Conservation (phyloP, 2,113 vertebrate species). For the Poecile atricapillus region DNA sequence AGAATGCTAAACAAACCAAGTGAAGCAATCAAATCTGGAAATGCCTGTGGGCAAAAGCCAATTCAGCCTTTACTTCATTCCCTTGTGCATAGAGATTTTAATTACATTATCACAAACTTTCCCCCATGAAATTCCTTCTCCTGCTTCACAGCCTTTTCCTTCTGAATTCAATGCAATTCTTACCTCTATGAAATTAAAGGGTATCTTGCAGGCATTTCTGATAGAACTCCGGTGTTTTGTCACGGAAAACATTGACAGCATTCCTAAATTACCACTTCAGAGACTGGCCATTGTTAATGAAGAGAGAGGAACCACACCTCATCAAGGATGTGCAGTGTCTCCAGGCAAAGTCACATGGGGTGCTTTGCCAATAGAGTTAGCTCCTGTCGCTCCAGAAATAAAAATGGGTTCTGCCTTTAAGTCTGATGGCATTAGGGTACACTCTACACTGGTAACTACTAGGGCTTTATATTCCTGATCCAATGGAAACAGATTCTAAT, state of each 20-base stretch:
- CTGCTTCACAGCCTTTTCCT: background rate
- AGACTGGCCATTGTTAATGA: background rate
- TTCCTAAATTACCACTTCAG: background rate
- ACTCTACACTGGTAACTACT: background rate
- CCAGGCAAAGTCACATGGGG: rapidly evolving
- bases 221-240: background rate
- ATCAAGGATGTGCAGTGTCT: background rate
- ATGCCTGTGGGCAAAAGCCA: background rate
- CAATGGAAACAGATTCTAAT: background rate
- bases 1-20: background rate
- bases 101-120: constrained; percentile 17
- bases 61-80: background rate
- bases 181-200: background rate
- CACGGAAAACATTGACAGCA: background rate
- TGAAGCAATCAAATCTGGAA: constrained; percentile 28
- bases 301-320: background rate
- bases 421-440: background rate
- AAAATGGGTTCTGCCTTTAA: background rate
- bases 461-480: background rate
- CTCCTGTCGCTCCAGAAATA: background rate
- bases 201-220: background rate
- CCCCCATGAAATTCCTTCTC: background rate
- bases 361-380: background rate
- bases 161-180: background rate
- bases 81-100: background rate